These are phyloP conservation scores for Teleogryllus occipitalis DNA, from an alignment of 1,140 invertebrate genomes.

Conservation along the genomic window DNA sequence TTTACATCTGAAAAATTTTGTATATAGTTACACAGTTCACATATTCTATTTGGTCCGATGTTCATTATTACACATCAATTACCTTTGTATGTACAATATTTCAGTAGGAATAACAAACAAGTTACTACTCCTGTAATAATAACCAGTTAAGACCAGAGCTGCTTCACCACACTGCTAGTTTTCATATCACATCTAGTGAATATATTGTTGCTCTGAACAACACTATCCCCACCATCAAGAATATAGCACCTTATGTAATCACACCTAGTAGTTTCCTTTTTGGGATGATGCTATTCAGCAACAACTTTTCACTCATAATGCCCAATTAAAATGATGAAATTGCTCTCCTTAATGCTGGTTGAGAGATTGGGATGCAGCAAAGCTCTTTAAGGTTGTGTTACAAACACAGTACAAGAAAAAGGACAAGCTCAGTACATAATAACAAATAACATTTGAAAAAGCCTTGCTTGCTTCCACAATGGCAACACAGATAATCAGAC, in stretches of 20 bases:
- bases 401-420: not conserved
- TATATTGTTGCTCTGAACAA: not conserved
- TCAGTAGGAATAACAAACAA: not conserved
- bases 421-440: not conserved
- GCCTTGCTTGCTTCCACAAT: not conserved
- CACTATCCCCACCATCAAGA: not conserved
- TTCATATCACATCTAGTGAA: not conserved
- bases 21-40: not conserved
- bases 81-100: not conserved
- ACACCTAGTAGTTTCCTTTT: not conserved
- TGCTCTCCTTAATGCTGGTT: not conserved
- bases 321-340: not conserved
- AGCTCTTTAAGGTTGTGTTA: not conserved
- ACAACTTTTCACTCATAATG: not conserved
- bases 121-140: not conserved
- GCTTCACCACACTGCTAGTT: not conserved
- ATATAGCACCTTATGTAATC: conserved; percentile 5
- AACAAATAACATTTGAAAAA: not conserved
- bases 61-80: not conserved
- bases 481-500: not conserved
- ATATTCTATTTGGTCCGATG: not conserved
- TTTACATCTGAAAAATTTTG: not conserved
- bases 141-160: not conserved
- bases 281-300: not conserved
- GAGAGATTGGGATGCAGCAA: not conserved